Evolutionary conservation across 2,888 invertebrate species (phyloP).

Genomic region (Trilocha varians): DNA sequence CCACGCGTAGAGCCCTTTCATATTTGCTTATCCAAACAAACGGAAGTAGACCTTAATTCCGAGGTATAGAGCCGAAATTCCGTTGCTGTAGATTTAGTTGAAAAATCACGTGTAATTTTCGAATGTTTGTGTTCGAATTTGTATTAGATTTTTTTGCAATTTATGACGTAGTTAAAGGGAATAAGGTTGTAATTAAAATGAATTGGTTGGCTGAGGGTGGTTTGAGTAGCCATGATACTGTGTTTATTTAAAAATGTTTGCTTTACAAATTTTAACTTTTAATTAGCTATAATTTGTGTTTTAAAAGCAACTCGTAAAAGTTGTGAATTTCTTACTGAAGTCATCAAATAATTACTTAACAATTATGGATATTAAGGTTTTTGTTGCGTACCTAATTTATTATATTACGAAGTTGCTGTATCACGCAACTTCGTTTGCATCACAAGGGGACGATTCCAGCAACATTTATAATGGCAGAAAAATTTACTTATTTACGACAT

Average conservation of each 20-base stretch:
- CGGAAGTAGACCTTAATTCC: conserved; percentile 23
- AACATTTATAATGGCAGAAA: too few relatives aligned
- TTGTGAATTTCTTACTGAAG: too few relatives aligned
- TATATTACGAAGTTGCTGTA: too few relatives aligned
- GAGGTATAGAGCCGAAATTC: conserved; percentile 17
- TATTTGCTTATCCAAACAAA: conserved; percentile 8
- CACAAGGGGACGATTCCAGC: too few relatives aligned
- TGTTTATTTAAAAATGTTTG: neutral
- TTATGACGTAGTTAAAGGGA: conserved; percentile 11
- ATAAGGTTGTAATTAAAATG: conserved; percentile 38
- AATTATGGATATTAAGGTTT: too few relatives aligned
- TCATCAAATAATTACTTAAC: too few relatives aligned
- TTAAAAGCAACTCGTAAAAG: too few relatives aligned
- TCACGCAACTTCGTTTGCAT: too few relatives aligned
- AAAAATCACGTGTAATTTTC: conserved; percentile 2
- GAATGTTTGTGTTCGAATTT: conserved; percentile 17
- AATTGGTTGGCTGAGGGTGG: conserved; percentile 41
- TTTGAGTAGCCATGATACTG: conserved; percentile 24
- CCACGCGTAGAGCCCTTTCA: conserved; percentile 46
- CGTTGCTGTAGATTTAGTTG: conserved; percentile 1
- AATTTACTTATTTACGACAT: too few relatives aligned
- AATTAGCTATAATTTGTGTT: too few relatives aligned
- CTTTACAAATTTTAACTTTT: too few relatives aligned
- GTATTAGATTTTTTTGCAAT: conserved; percentile 19
- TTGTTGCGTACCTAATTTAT: too few relatives aligned